phyloP scores from a whole-genome alignment of 1,140 invertebrate genomes.

The Chrysomallon squamiferum region DNA sequence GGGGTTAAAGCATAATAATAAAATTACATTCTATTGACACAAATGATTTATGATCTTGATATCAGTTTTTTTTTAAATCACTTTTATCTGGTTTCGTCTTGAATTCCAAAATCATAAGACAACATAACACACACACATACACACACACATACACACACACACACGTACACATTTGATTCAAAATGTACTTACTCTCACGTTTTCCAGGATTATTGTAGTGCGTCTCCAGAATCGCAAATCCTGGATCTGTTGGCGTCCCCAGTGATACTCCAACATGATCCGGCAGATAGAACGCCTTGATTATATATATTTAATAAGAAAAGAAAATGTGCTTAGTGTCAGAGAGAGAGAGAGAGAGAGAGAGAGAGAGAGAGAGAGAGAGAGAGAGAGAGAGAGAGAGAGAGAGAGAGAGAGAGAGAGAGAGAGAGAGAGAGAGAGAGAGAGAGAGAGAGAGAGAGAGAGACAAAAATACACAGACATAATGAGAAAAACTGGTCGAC shows the following conservation, averaged over 20 bases:
- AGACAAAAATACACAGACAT: too few relatives aligned
- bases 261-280: slow-evolving; percentile 16
- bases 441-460: too few relatives aligned
- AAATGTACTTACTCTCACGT: slow-evolving; percentile 1
- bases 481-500: too few relatives aligned
- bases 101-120: too few relatives aligned
- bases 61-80: too few relatives aligned
- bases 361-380: neutral
- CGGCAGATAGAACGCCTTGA: slow-evolving; percentile 16
- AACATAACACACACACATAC: too few relatives aligned
- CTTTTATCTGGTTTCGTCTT: too few relatives aligned
- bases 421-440: neutral
- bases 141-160: too few relatives aligned
- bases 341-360: neutral
- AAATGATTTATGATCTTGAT: too few relatives aligned
- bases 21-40: too few relatives aligned
- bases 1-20: too few relatives aligned
- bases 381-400: neutral
- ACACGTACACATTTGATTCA: too few relatives aligned
- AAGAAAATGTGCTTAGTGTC: neutral
- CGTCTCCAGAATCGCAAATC: slow-evolving; percentile 9
- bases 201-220: slow-evolving; percentile 21
- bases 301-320: neutral
- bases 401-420: neutral
- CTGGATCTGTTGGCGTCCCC: neutral